Evolutionary conservation across 1,140 invertebrate species (phyloP).

Genomic region (Phymorhynchus buccinoides): DNA sequence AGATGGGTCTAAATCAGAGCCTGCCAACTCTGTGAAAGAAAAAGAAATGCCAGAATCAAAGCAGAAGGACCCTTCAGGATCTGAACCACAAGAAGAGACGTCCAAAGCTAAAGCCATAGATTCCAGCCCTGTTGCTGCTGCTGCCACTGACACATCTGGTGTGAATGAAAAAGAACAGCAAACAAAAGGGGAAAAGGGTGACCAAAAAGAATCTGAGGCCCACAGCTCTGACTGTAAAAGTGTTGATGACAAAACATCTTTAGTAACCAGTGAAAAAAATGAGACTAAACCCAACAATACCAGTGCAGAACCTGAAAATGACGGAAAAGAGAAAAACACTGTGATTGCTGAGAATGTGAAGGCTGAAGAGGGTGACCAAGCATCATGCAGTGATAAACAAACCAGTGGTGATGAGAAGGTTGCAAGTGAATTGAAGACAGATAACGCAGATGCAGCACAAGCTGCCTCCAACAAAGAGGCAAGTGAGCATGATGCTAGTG

Average conservation of each 20-base stretch:
- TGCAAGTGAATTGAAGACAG: background rate
- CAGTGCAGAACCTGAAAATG: background rate
- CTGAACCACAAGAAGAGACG: background rate
- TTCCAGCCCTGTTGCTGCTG: no score
- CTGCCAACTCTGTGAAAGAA: background rate
- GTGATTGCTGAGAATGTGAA: background rate
- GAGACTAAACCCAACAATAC: background rate
- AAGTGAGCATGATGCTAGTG: background rate
- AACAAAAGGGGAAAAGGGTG: background rate
- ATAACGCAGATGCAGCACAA: background rate
- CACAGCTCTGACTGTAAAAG: background rate
- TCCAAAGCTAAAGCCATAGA: background rate
- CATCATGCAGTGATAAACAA: background rate
- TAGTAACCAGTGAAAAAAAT: background rate
- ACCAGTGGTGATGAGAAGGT: background rate
- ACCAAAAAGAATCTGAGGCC: background rate
- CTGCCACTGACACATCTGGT: background rate
- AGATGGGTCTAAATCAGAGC: background rate
- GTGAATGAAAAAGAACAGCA: background rate
- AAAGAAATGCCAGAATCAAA: constrained; percentile 10
- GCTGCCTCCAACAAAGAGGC: background rate
- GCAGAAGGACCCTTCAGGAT: background rate
- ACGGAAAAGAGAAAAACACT: background rate
- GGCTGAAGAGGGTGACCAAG: background rate
- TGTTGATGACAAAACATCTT: background rate